Evolutionary conservation across 2,113 vertebrate species (phyloP).

Genomic region (Cyphomyrus plagiostoma): DNA sequence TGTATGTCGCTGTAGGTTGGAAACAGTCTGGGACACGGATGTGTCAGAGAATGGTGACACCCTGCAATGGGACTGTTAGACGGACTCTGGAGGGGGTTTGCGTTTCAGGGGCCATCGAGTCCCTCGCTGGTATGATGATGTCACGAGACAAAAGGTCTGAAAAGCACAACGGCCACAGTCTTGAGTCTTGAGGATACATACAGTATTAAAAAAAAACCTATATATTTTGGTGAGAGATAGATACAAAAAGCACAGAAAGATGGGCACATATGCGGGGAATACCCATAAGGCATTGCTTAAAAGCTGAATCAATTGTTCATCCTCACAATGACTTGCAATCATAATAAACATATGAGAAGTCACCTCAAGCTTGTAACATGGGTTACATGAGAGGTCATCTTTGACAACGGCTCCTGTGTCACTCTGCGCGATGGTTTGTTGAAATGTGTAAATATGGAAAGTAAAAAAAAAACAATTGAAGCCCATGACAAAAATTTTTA

Average conservation of each 20-base stretch:
- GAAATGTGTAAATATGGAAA: constrained; percentile 16
- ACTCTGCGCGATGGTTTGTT: background rate
- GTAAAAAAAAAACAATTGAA: constrained; percentile 2
- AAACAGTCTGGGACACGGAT: background rate
- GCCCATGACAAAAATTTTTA: constrained; percentile 23
- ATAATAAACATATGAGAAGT: background rate
- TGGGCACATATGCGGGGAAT: background rate
- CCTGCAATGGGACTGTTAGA: background rate
- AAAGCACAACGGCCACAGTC: background rate
- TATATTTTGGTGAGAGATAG: background rate
- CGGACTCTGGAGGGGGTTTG: background rate
- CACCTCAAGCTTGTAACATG: background rate
- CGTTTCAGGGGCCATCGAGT: background rate
- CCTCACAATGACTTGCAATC: background rate
- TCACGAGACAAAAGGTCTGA: background rate
- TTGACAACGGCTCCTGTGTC: background rate
- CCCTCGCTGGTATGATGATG: background rate
- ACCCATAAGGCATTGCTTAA: background rate
- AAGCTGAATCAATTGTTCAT: background rate
- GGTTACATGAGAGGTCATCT: background rate
- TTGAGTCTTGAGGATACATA: background rate
- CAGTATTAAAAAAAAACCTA: background rate
- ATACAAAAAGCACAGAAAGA: background rate
- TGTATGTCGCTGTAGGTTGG: background rate
- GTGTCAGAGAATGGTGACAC: background rate